Evolutionary conservation across 2,888 invertebrate species (phyloP), one percentile per base, ranked within the genome.

Genomic region (Scaptomyza reducta): DNA sequence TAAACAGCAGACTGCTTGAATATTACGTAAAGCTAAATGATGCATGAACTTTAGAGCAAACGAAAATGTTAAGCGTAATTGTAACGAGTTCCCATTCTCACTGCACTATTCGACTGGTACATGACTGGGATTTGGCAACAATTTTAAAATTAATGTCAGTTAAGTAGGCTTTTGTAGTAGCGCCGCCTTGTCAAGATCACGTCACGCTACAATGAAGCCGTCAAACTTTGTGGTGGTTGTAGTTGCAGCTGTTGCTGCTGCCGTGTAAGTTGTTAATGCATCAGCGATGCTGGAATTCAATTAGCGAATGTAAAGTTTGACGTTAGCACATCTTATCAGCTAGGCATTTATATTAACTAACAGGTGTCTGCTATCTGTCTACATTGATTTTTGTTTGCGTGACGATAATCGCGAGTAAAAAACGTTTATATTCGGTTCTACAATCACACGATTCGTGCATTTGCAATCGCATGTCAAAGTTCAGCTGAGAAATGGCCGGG

Each of bases 191-290:
- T 73, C 69, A 73, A 63, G 75, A 75, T 83, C 66, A 40, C 56
- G 81, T 83, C 74, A 80, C 79, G 79, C 77, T 75, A 63, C 72
- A 83, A 63, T 83, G 50, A 60, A 83, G 74, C 67, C 64, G 80
- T 80, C 81, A 75, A 74, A 70, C 47, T 35, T 22, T 10, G 54
- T 46, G 44, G 49, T 42, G 51, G 58, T 40, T 57, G 51, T 45
- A 45, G 46, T 35, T 62, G 47, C 57, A 57, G 51, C 31, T 25
- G 35, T 22, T 25, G 42, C 16, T 25, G 41, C 18, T 44, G 11
- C 14, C 33, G 47, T 18, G 18, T 50, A n/a, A 35, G 44, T 10
- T 51, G 53, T 56, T 67, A 42, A 42, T 74, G 61, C 57, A 25
- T 66, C 61, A 51, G 25, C 29, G 13, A 13, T 49, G 46, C 53